These are phyloP conservation scores for Leptinotarsa peninsularis DNA, from an alignment of 2,888 invertebrate genomes.

Conservation along the genomic window DNA sequence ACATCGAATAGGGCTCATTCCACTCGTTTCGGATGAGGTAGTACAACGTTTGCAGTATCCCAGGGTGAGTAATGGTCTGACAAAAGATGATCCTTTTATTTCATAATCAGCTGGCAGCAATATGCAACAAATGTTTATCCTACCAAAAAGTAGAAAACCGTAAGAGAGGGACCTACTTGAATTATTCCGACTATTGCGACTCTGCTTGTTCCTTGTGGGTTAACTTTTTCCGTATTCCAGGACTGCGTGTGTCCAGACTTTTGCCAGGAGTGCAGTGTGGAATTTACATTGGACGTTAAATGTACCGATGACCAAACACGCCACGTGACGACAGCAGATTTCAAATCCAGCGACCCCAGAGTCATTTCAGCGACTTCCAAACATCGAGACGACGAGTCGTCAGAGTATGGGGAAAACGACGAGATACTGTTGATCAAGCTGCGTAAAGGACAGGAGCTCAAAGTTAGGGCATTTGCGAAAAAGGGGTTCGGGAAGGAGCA, in stretches of 20 bases:
- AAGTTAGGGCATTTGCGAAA: slow-evolving; percentile 94
- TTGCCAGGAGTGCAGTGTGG: slow-evolving; percentile 97
- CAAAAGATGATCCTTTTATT: neutral
- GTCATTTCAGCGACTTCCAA: slow-evolving; percentile 95
- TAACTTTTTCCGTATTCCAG: slow-evolving; percentile 63
- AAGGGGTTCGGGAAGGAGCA: slow-evolving; percentile 98
- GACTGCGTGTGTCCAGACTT: slow-evolving; percentile 98
- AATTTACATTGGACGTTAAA: slow-evolving; percentile 96
- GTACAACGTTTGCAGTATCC: slow-evolving; percentile 96
- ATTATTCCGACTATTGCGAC: neutral
- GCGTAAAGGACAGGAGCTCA: slow-evolving; percentile 87
- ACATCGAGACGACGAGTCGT: slow-evolving; percentile 90
- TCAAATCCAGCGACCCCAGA: slow-evolving; percentile 90
- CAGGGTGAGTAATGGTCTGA: slow-evolving; percentile 68
- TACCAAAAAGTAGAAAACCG: too few species aligned
- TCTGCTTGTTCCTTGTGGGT: neutral
- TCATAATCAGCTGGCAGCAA: too few species aligned
- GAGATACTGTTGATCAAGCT: slow-evolving; percentile 83
- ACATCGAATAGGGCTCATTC: slow-evolving; percentile 96
- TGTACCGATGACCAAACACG: slow-evolving; percentile 94
- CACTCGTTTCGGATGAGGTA: slow-evolving; percentile 94
- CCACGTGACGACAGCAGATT: slow-evolving; percentile 96
- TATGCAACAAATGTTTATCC: too few species aligned
- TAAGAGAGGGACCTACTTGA: too few species aligned
- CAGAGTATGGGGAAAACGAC: slow-evolving; percentile 94